Percentiles rank a stretch among this genome's conserved stretches.
Conservation (phyloP, 2,113 vertebrate species). For the Nycticebus coucang region DNA sequence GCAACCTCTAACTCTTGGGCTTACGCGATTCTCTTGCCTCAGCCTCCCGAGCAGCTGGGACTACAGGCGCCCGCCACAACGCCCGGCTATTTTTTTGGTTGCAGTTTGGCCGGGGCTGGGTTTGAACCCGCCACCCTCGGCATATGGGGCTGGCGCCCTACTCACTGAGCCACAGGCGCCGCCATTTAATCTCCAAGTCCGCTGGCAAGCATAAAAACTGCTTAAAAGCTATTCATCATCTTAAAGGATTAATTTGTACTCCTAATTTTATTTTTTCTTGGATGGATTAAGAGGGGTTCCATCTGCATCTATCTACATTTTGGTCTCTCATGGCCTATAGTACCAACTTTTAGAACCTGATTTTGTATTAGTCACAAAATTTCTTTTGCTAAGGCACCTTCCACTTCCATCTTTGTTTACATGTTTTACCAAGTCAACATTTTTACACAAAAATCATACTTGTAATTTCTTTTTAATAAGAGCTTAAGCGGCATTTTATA, state of each 20-base stretch:
- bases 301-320: not conserved
- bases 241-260: slow-evolving; percentile 52
- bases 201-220: not conserved
- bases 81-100: too few species aligned
- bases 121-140: too few species aligned
- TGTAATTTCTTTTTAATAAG: slow-evolving; percentile 26
- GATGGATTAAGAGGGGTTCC: not conserved
- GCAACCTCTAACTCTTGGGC: too few species aligned
- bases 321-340: not conserved
- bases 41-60: too few species aligned
- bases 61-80: too few species aligned
- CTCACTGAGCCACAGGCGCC: too few species aligned
- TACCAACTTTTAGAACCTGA: not conserved
- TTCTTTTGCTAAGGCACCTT: not conserved
- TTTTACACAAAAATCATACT: not conserved
- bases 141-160: too few species aligned
- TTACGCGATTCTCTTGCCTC: too few species aligned
- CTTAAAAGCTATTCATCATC: slow-evolving; percentile 33
- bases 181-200: slow-evolving; percentile 43
- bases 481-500: slow-evolving; percentile 6
- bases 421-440: not conserved
- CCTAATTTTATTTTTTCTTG: slow-evolving; percentile 17
- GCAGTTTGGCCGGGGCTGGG: too few species aligned
- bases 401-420: not conserved
- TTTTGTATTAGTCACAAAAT: not conserved